A percentile compares a stretch with the other conserved stretches of the same genome.
These are phyloP conservation scores for Acanthococcus lagerstroemiae DNA, from an alignment of 2,888 invertebrate species.

Conservation along the genomic window DNA sequence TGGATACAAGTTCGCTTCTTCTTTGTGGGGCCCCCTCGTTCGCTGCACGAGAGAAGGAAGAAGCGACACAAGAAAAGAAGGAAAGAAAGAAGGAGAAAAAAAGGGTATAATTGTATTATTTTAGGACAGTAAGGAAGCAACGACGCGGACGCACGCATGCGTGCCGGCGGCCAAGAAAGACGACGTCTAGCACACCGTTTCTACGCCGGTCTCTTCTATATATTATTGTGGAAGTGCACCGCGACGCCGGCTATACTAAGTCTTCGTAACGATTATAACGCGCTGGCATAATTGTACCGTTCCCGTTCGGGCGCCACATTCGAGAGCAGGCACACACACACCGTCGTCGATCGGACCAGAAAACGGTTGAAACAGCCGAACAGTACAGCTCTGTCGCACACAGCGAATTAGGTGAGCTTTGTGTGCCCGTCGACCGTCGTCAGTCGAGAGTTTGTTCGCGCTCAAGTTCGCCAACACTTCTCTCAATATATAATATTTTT, in stretches of 20 bases:
- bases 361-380: conserved; percentile 19
- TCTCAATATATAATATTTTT: background rate
- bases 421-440: conserved; percentile 24
- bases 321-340: conserved; percentile 8
- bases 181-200: conserved; percentile 11
- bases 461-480: conserved; percentile 17
- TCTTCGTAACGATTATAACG: conserved; percentile 24
- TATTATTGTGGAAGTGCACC: conserved; percentile 22
- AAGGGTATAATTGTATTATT: too few species aligned
- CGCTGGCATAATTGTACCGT: conserved; percentile 25
- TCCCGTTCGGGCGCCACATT: conserved; percentile 24
- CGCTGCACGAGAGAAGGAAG: too few species aligned
- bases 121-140: background rate
- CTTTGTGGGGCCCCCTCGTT: too few species aligned
- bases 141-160: conserved; percentile 9
- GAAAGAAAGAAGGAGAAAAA: too few species aligned
- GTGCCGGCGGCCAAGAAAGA: conserved; percentile 14
- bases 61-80: too few species aligned
- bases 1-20: too few species aligned
- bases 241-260: conserved; percentile 27
- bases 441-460: conserved; percentile 12
- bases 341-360: conserved; percentile 17
- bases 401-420: conserved; percentile 20
- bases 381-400: conserved; percentile 15
- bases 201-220: conserved; percentile 19